Conservation (phyloP, 2,113 vertebrate genomes). For the Leptocoma aspasia region DNA sequence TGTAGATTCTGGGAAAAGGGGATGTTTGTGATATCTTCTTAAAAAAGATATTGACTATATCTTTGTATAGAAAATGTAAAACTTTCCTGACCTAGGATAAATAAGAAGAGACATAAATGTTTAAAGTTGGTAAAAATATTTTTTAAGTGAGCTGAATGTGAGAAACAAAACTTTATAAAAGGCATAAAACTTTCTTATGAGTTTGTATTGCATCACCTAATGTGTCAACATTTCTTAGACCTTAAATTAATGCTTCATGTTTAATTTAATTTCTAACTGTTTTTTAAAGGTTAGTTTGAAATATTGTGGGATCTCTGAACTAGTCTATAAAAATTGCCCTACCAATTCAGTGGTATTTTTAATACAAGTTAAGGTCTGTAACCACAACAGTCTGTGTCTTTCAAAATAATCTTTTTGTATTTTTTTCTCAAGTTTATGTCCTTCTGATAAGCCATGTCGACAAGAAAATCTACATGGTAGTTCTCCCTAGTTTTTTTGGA, state of each 20-base stretch:
- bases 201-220: not conserved
- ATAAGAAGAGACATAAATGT: not conserved
- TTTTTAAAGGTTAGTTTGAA: not conserved
- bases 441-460: not conserved
- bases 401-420: not conserved
- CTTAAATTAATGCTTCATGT: not conserved
- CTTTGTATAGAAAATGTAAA: not conserved
- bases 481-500: not conserved
- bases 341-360: not conserved
- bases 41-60: not conserved
- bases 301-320: not conserved
- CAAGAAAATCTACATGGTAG: not conserved
- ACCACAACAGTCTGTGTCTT: not conserved
- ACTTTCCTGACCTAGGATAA: not conserved
- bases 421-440: not conserved
- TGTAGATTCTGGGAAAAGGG: not conserved
- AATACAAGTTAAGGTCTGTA: not conserved
- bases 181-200: not conserved
- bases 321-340: not conserved
- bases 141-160: not conserved
- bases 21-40: not conserved
- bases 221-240: not conserved
- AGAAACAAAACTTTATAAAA: not conserved
- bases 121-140: not conserved
- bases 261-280: not conserved